Percentiles rank a stretch among this genome's conserved stretches.
These are phyloP conservation scores for Corbicula japonica DNA, from an alignment of 2,888 invertebrate species.

Conservation along the genomic window DNA sequence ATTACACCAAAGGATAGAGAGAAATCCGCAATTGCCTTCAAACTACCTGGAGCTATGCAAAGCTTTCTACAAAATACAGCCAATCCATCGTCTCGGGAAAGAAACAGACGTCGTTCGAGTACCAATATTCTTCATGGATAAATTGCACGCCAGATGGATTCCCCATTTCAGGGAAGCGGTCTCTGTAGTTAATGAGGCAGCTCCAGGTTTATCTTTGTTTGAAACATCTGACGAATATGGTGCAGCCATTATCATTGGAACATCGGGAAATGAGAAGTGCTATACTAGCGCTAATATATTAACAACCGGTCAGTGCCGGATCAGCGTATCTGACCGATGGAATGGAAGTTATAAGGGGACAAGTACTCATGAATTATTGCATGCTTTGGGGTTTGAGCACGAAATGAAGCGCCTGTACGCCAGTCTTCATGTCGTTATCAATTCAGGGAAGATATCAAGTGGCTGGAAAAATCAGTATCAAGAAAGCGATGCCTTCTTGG, in stretches of 20 bases:
- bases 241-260: neutral
- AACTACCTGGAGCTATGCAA: neutral
- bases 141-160: neutral
- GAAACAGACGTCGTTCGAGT: neutral
- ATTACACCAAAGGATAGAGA: too few relatives aligned
- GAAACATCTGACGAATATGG: neutral
- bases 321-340: neutral
- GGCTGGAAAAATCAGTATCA: constrained; percentile 6
- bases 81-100: neutral
- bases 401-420: constrained; percentile 14
- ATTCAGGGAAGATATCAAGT: neutral
- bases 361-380: neutral
- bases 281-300: neutral
- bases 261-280: neutral
- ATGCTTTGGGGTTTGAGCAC: constrained; percentile 4
- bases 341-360: neutral
- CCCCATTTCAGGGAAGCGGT: neutral
- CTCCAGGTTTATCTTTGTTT: neutral
- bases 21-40: too few relatives aligned
- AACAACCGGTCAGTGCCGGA: neutral
- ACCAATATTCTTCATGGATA: neutral
- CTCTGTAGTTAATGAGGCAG: neutral
- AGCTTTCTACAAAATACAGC: neutral
- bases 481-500: neutral
- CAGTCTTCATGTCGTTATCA: neutral